phyloP scores from a whole-genome alignment of 2,888 invertebrate genomes.

The Epinotia brunnichana region DNA sequence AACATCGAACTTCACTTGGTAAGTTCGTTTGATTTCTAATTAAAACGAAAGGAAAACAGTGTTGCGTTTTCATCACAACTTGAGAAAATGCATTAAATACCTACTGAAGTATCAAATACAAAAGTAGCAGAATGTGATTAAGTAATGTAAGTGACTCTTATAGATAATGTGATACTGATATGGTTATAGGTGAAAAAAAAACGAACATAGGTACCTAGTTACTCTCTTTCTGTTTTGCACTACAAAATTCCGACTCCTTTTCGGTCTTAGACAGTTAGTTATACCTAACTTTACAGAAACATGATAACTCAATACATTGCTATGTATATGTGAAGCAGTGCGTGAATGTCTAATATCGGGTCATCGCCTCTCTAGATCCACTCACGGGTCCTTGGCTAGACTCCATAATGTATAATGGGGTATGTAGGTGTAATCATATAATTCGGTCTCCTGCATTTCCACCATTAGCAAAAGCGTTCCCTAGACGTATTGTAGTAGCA shows the following conservation, averaged over 20 bases:
- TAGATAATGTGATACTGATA: too few relatives aligned
- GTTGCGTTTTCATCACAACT: slow-evolving; percentile 17
- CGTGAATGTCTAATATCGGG: background rate
- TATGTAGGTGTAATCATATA: slow-evolving; percentile 4
- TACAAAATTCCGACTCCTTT: background rate
- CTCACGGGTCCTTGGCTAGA: background rate
- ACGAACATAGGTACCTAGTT: too few relatives aligned
- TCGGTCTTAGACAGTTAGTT: too few relatives aligned
- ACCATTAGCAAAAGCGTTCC: slow-evolving; percentile 15
- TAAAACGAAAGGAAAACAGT: background rate
- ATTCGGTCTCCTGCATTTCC: background rate
- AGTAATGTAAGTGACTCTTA: too few relatives aligned
- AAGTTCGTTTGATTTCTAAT: too few relatives aligned
- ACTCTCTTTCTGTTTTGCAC: background rate
- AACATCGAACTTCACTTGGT: too few relatives aligned
- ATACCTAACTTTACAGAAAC: too few relatives aligned
- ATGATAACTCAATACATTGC: background rate
- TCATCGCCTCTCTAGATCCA: background rate
- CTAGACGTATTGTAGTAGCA: slow-evolving; percentile 25
- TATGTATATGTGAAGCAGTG: background rate
- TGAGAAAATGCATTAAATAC: too few relatives aligned
- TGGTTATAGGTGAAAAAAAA: too few relatives aligned
- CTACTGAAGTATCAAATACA: too few relatives aligned
- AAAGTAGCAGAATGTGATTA: too few relatives aligned
- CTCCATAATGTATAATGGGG: background rate